Evolutionary conservation across 2,113 vertebrate genomes (phyloP).

Genomic region (Oreochromis spilurus): DNA sequence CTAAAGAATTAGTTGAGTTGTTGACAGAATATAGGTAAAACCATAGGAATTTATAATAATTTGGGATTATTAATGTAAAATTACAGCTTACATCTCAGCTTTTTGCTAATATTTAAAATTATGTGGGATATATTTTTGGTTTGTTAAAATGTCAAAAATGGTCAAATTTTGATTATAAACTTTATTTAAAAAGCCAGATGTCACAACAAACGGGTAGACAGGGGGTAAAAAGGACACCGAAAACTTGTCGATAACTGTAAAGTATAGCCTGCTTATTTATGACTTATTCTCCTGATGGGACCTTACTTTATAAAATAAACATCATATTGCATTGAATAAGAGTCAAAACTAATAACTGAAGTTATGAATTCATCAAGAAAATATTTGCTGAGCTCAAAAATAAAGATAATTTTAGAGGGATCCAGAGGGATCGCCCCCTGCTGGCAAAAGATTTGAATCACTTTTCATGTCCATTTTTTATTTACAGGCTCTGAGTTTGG

Average conservation of each 20-base stretch:
- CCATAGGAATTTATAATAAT: background rate
- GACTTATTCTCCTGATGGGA: background rate
- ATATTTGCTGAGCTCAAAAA: background rate
- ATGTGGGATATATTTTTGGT: background rate
- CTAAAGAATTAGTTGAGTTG: background rate
- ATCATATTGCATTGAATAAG: background rate
- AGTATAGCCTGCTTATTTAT: background rate
- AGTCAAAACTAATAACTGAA: background rate
- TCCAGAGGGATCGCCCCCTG: background rate
- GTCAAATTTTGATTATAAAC: background rate
- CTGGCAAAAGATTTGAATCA: background rate
- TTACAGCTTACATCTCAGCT: background rate
- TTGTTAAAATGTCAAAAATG: background rate
- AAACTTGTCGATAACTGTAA: background rate
- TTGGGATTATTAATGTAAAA: background rate
- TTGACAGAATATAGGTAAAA: background rate
- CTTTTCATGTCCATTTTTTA: background rate
- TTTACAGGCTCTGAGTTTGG: background rate
- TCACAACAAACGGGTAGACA: accelerated
- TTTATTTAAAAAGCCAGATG: background rate
- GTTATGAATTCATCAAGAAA: background rate
- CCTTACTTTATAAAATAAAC: background rate
- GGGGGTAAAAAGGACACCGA: accelerated
- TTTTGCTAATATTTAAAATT: background rate
- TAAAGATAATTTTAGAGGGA: background rate